Conservation (phyloP, 2,113 vertebrate species). For the Gnathonemus echidnorhynchus region DNA sequence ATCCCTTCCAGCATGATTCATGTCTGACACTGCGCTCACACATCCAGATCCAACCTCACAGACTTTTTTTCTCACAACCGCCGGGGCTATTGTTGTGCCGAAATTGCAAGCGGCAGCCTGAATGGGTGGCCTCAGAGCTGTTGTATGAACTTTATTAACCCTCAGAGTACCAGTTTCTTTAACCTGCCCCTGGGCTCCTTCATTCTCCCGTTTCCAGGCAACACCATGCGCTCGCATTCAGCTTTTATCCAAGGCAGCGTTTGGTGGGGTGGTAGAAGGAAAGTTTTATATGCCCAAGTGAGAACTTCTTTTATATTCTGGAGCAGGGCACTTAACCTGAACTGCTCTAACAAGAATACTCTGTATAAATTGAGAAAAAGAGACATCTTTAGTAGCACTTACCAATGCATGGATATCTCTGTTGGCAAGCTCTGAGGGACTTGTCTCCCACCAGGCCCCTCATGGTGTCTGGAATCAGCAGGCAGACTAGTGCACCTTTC, state of each 20-base stretch:
- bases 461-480: not conserved
- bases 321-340: not conserved
- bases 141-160: not conserved
- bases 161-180: not conserved
- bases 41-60: not conserved
- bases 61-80: not conserved
- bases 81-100: not conserved
- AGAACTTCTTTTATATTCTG: not conserved
- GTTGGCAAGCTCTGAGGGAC: not conserved
- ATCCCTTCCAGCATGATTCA: not conserved
- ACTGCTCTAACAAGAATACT: not conserved
- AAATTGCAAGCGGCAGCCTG: not conserved
- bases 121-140: not conserved
- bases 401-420: not conserved
- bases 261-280: not conserved
- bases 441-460: not conserved
- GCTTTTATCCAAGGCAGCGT: not conserved
- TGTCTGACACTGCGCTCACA: not conserved
- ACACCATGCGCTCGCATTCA: not conserved
- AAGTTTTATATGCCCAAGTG: constrained; percentile 10
- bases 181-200: not conserved
- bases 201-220: not conserved
- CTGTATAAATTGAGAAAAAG: not conserved
- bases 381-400: not conserved
- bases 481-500: not conserved